Base-by-base conservation (phyloP, 2,888 invertebrate genomes). In the Matsumyia berberina region DNA sequence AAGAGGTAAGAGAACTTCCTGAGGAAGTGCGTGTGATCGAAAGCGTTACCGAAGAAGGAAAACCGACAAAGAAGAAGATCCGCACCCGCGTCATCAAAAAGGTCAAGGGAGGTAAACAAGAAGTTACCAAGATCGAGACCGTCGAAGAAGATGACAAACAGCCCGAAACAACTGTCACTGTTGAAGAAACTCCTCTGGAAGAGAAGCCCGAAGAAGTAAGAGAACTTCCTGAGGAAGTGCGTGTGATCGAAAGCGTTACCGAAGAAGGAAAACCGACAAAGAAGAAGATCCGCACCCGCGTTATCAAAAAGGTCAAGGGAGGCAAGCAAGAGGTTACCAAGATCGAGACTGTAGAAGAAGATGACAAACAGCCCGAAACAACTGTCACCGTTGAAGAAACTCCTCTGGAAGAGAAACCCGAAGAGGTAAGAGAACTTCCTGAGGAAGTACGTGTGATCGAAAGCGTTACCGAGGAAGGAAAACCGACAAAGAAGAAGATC, bases 21-120 rank as follows among this genome's bases (percentile, higher is more conserved):
- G 88, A 89, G 66, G 88, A 88, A 62, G 70, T 87, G 0, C 73
- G 72, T 11, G 86, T 90, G 0, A 86, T 88, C 11, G 88, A 89
- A 69, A 86, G 87, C 31, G 69, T 86, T 9, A 88, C 89, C 31
- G 88, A 88, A 51, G 88, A 89, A 86, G 91, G 89, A 29, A 89
- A 88, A 72, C 88, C 88, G 0, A 88, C 87, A 35, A 88, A 90
- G 88, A 89, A 89, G 87, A 91, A 87, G 49, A 88, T 87, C 31
- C 79, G 90, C 53, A 92, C 90, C 76, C 89, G 90, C 5, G 87
- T 89, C 0, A 90, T 91, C 35, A 91, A 90, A 79, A 90, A 89
- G 67, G 86, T 88, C 42, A 87, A 86, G 73, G 89, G 88, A 9
- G 86, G 85, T 5, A 88, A 88, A 69, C 87, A 88, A 64, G 90